Evolutionary conservation across 1,140 invertebrate species (phyloP), one percentile per base, ranked within the genome.

Genomic region (Drosophila oshimai): DNA sequence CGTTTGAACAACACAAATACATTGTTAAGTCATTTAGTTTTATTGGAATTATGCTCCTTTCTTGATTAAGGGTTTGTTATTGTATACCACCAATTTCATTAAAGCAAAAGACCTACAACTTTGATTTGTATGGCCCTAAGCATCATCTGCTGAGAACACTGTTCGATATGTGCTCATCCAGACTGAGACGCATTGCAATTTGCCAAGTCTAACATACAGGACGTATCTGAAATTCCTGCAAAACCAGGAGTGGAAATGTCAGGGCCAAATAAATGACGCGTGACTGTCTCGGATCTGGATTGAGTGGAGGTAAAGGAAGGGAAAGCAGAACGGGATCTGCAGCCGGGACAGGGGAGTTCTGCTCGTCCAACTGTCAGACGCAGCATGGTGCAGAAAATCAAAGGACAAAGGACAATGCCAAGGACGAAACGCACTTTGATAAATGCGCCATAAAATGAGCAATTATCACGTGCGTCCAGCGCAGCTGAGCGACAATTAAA

Each of bases 371-470:
- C 68, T 74, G 72, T 60, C 70, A 74, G 61, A 60, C 71, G 13
- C 70, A 67, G 60, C 70, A 28, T 50, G 68, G 37, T 62, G 68
- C 55, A 34, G 41, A 69, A 69, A 45, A 67, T 60, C 58, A 62
- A 28, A 53, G 49, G 10, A 68, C 49, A 60, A 71, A 71, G 69
- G 67, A 74, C 61, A 50, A n/a, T 51, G 37, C 45, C 57, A 47
- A 74, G 58, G 68, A 47, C 47, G 49, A 46, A 51, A 57, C 9
- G 58, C 37, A 50, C 60, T 74, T 74, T 74, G 72, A 74, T 74
- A 74, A 74, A 74, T 74, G 72, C 71, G 51, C 74, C 72, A 74
- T 74, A 74, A 74, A 74, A 74, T 74, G 58, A 74, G 60, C 72
- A 74, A 74, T 74, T 74, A 74, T 74, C 70, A 74, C 72, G 72